Evolutionary conservation across 2,888 invertebrate genomes (phyloP), one percentile per base, ranked within the genome.

Genomic region (Enchytraeus crypticus): DNA sequence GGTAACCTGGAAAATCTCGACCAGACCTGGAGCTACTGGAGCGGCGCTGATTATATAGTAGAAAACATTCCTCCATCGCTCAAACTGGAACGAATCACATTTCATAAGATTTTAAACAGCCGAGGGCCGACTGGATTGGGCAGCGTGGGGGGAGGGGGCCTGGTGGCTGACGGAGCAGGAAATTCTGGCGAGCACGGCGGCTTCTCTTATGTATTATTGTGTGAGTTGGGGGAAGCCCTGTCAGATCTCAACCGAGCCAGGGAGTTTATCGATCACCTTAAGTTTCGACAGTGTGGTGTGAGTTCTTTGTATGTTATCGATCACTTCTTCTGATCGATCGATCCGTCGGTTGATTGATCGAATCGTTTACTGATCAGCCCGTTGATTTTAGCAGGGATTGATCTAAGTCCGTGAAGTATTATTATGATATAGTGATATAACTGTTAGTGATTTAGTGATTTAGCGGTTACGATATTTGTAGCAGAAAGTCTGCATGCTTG

Each of bases 21-120:
- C 58, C 63, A 68, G 55, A 69, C 70, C 3, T 74, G 74, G 74
- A 69, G 70, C 62, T 71, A 68, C 11, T 74, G 74, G 74, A 73
- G 71, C 59, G 74, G 74, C 11, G 73, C 73, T 5, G 70, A 72
- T 46, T 72, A 65, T 55, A 70, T 74, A 27, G 66, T 72, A 5
- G 72, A 72, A 70, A 71, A 71, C 63, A 70, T 71, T 61, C 73
- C 74, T 1, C 63, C 61, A n/a, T 66, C 66, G n/a, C 62, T 74
- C 51, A 70, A 70, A 55, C 68, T 74, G n/a, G 66, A 72, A 45
- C 66, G 74, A 5, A 63, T 74, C 46, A 73, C 73, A 34, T 71
- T 74, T 60, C 69, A 73, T 57, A 72, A 71, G 59, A 61, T 67
- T 26, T 60, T 60, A 29, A 69, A 71, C 51, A 54, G 60, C 18